phyloP scores from a whole-genome alignment of 1,140 invertebrate genomes.

The Zaprionus capensis region DNA sequence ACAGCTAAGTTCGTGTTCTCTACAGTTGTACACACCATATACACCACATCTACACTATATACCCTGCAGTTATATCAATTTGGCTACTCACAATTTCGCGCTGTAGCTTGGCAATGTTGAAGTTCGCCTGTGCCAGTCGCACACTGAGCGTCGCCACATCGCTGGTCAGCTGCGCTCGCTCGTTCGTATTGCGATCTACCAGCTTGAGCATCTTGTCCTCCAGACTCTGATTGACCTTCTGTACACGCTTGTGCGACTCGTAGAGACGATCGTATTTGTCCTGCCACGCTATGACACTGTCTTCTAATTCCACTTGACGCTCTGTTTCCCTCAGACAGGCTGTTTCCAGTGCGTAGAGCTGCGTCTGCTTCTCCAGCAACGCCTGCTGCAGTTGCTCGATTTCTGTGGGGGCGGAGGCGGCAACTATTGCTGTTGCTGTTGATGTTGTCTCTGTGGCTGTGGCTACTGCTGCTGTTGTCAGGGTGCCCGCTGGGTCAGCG shows the following conservation, averaged over 20 bases:
- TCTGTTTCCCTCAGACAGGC: conserved; percentile 92
- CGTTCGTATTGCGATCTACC: conserved; percentile 96
- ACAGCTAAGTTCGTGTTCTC: background rate
- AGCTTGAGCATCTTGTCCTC: conserved; percentile 97
- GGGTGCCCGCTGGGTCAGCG: conserved; percentile 51
- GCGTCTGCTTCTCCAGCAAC: conserved; percentile 91
- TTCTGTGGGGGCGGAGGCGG: conserved; percentile 85
- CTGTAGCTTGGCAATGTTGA: conserved; percentile 93
- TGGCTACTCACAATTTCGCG: conserved; percentile 94
- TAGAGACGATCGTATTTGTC: conserved; percentile 96
- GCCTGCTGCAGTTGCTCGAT: conserved; percentile 94
- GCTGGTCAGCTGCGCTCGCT: conserved; percentile 93
- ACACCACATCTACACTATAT: background rate
- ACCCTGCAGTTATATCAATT: background rate
- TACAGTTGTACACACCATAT: background rate
- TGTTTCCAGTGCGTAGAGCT: conserved; percentile 93
- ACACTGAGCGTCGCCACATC: conserved; percentile 95
- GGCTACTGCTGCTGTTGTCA: conserved; percentile 23
- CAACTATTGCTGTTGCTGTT: conserved; percentile 21
- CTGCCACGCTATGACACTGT: conserved; percentile 94
- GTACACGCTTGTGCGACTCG: conserved; percentile 96
- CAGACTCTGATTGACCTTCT: conserved; percentile 97
- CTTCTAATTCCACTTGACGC: conserved; percentile 91
- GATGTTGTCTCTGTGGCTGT: conserved; percentile 7
- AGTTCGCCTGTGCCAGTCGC: conserved; percentile 94